Evolutionary conservation across 2,888 invertebrate genomes (phyloP), one percentile per base, ranked within the genome.

Genomic region (Andrena bicolor): DNA sequence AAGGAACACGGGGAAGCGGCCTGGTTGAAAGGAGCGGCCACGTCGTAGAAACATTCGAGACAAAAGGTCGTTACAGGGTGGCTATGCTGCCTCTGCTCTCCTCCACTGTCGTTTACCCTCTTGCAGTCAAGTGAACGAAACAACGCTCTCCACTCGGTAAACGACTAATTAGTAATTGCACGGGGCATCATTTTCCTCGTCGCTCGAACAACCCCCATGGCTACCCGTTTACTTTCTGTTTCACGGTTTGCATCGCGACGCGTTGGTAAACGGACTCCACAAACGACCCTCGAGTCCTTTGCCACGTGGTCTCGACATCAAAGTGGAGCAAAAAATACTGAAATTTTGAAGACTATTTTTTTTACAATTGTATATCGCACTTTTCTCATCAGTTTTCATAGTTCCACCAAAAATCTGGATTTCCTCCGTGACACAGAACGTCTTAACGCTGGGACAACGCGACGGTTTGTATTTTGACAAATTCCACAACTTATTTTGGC

Each of bases 91-190:
- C 51, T 49, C 41, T 28, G 41, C 61, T 60, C 60, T 66, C 58
- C 26, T 73, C 69, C 32, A 48, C 35, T 28, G 60, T 63, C 49
- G 75, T 73, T 84, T 35, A 61, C 53, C 28, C 64, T 56, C 80
- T 87, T 80, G 80, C 74, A 71, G 80, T 58, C 75, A 73, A 81
- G 82, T 85, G 70, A 80, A 86, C 73, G 77, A 80, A 84, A 86
- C 82, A 75, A 80, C 82, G 83, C 66, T 85, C 74, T 76, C 82
- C 82, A 82, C 84, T 87, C 81, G 76, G 81, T 88, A 88, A 89
- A 87, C 85, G 88, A 86, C 84, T 88, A 89, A 89, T 90, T 90
- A 89, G 86, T 86, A 86, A 88, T 88, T 89, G 80, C 85, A 72
- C 85, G 63, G 74, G 77, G 80, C 76, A 71, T 73, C 75, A 71